These are phyloP conservation scores for Neosilurus hyrtlii DNA, from an alignment of 2,797 vertebrate species.

Conservation along the genomic window DNA sequence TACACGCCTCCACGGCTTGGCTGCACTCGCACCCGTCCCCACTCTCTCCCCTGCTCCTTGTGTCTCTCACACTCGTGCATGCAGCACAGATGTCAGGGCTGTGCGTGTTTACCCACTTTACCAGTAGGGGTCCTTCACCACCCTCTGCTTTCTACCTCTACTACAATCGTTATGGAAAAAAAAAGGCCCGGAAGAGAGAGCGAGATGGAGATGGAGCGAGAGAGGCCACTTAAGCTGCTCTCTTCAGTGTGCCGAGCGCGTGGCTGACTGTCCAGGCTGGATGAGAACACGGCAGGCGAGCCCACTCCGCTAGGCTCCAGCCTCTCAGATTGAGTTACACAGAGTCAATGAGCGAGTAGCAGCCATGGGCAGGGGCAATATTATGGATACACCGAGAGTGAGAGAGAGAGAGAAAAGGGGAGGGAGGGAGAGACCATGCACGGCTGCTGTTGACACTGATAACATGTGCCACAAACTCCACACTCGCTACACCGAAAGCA, in stretches of 20 bases:
- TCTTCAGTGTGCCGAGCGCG: conserved; percentile 29
- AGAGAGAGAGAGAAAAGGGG: conserved; percentile 35
- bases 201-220: conserved; percentile 21
- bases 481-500: conserved; percentile 46
- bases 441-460: conserved; percentile 67
- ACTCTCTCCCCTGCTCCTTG: conserved; percentile 48
- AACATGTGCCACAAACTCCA: conserved; percentile 67
- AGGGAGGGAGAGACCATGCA: conserved; percentile 42
- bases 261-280: conserved; percentile 26
- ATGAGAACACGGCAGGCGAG: conserved; percentile 41
- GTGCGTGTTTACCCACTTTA: conserved; percentile 79
- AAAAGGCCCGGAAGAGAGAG: conserved; percentile 55
- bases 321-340: conserved; percentile 49
- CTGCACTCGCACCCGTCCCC: conserved; percentile 66
- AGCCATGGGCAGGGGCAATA: conserved; percentile 35
- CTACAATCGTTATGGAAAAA: conserved; percentile 66
- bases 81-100: conserved; percentile 77
- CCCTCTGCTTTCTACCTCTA: conserved; percentile 75
- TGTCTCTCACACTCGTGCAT: conserved; percentile 55
- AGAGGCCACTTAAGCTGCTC: conserved; percentile 48
- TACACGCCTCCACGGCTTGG: conserved; percentile 70
- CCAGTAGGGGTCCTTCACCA: conserved; percentile 85
- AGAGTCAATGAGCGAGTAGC: conserved; percentile 39
- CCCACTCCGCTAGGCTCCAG: conserved; percentile 44
- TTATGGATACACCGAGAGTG: conserved; percentile 25